Base-by-base conservation (phyloP, 2,113 vertebrate genomes). In the Clinocottus analis region DNA sequence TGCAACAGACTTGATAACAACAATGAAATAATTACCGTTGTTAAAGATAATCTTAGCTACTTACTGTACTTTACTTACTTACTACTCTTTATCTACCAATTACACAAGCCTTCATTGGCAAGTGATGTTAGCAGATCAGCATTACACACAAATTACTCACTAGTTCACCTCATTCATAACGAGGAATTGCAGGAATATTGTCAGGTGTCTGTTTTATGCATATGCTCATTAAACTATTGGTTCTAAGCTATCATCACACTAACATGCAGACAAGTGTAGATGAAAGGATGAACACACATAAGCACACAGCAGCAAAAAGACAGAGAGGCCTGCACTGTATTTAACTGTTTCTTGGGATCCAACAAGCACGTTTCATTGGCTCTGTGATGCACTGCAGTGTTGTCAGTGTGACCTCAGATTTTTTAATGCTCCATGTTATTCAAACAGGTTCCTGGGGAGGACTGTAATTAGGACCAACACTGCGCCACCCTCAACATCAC, bases 121-220 rank as follows among this genome's bases (percentile, higher is more conserved):
- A 85, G 66, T 47, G 45, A 69, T 77, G 65, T 56, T 51, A 43
- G 31, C 51, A 39, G 56, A 65, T 72, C 45, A 63, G 69, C 35
- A 47, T 71, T 71, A 85, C 67, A 83, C 58, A 80, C 66, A 66
- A 71, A 89, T 89, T 64, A 80, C 70, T 77, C 67, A 67, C 45
- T 9, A 63, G 65, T 39, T 80, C 72, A 61, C 47, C 56, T 79
- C 59, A 77, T 35, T 87, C 14, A 76, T 69, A 55, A 78, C 43
- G n/a, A 69, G 56, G 77, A 87, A 87, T 83, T 70, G 85, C 45
- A 86, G 72, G 80, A 80, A 80, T 51, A 87, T n/a, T 80, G 47
- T 19, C 21, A 47, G 65, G 29, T 65, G 45, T 64, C 51, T 49
- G 72, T 14, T 66, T 43, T 81, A 60, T 79, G 71, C 55, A 56